These are phyloP conservation scores for Trisateles emortualis DNA, from an alignment of 2,888 invertebrate species.

Conservation along the genomic window DNA sequence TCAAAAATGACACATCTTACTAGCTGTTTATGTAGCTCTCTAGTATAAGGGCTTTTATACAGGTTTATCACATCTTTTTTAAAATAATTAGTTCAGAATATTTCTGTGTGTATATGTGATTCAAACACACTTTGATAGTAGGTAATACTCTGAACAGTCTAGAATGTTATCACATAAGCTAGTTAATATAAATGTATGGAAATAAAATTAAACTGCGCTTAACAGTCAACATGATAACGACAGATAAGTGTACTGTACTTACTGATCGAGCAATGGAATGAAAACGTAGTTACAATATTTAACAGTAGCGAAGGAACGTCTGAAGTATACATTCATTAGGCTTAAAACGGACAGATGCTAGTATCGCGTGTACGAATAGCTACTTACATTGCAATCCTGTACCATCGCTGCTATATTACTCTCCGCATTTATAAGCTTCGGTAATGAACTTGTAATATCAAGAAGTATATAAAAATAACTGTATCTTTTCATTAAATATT, in stretches of 20 bases:
- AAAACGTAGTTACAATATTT: conserved; percentile 53
- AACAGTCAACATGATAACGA: background rate
- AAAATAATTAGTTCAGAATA: no score
- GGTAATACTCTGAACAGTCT: no score
- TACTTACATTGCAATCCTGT: conserved; percentile 57
- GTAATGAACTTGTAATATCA: conserved; percentile 57
- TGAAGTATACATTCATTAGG: conserved; percentile 59
- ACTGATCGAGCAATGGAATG: conserved; percentile 48
- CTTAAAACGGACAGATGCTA: conserved; percentile 67
- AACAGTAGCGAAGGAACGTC: conserved; percentile 53
- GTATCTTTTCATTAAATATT: conserved; percentile 36
- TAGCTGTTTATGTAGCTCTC: no score
- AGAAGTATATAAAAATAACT: conserved; percentile 47
- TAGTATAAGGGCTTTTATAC: no score
- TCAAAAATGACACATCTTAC: no score
- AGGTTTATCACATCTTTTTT: no score
- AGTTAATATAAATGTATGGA: background rate
- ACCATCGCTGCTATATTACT: conserved; percentile 52
- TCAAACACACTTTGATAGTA: no score
- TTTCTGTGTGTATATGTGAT: no score
- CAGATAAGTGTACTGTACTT: conserved; percentile 47
- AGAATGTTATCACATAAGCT: no score
- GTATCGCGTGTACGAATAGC: conserved; percentile 58
- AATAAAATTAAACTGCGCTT: background rate
- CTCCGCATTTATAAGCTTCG: conserved; percentile 48